Base-by-base conservation (phyloP, 1,140 invertebrate species). In the Triops cancriformis region DNA sequence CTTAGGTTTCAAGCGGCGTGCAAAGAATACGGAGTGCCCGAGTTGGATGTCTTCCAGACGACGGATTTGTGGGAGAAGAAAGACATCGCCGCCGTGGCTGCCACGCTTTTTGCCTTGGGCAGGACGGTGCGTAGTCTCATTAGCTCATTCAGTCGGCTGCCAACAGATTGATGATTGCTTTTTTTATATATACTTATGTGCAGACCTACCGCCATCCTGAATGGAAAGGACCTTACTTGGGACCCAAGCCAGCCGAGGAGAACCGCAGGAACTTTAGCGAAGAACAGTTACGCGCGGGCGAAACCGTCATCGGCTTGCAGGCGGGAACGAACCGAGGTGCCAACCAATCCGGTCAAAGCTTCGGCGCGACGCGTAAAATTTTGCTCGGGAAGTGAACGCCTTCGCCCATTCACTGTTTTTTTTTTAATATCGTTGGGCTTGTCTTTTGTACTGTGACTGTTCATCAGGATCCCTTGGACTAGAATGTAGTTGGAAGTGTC, bases 41-140 rank as follows among this genome's bases (percentile, higher is more conserved):
- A 95, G 81, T 89, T 92, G 6, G 96, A 98, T 83, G 88, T 96
- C 1, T 98, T 98, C 89, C 95, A 97, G 85, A 95, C 95, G 0
- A 94, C 95, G 9, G 96, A 98, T 83, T 87, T 98, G 6, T 98
- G 90, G 88, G 95, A 98, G 83, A 91, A 92, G 84, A 96, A 97
- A 84, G 96, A 98, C 84, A 94, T 98, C 80, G 89, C 92, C 10
- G 90, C 93, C 81, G 95, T 98, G 1, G 92, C 94, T 7, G 90
- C 90, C 75, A 94, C 93, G 42, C 89, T 98, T 76, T 95, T 94
- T 83, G 93, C 95, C 41, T 88, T 98, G 75, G 95, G 94, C 12
- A 89, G 96, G 82, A 90, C 91, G 82, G 94, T 96, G 88, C 85
- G 89, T 86, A 9, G 28, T 77, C 12, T 18, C 26, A 74, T 76